Conservation (phyloP, 2,888 invertebrate species). For the Adelphocoris suturalis region DNA sequence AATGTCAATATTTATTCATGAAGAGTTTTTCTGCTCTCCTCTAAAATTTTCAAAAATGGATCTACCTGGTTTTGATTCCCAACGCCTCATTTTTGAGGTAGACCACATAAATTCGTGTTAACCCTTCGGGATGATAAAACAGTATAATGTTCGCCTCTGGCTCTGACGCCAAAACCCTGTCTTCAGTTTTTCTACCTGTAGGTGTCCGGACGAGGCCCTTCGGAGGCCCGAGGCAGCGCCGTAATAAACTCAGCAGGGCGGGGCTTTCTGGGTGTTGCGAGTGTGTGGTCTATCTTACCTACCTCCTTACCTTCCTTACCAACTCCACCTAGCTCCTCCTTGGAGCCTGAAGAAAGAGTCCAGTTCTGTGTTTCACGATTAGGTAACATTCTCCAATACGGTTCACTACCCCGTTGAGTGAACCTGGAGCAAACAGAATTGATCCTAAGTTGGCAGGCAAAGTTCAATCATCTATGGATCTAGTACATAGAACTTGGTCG, state of each 20-base stretch:
- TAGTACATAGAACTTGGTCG: no score
- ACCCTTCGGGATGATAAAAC: not conserved
- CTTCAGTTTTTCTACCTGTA: no score
- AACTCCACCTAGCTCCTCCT: no score
- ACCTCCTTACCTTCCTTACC: constrained; percentile 2
- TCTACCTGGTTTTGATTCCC: no score
- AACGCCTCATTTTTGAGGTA: no score
- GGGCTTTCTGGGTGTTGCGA: constrained; percentile 43
- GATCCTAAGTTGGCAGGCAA: no score
- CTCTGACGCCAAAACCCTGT: not conserved
- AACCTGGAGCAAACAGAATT: no score
- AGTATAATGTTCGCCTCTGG: not conserved
- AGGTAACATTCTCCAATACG: not conserved
- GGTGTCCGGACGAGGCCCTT: not conserved
- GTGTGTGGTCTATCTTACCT: constrained; percentile 51
- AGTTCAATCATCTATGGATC: no score
- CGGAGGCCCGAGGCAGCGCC: not conserved
- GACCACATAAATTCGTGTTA: not conserved
- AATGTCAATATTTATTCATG: no score
- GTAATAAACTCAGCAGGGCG: constrained; percentile 34
- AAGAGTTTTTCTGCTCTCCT: no score
- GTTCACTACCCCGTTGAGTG: no score
- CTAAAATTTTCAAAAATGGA: no score
- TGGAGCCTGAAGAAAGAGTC: not conserved
- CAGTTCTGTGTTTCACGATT: not conserved